A percentile compares a stretch with the other conserved stretches of the same genome.
These are phyloP conservation scores for Isichthys henryi DNA, from an alignment of 2,113 vertebrate genomes.

Conservation along the genomic window DNA sequence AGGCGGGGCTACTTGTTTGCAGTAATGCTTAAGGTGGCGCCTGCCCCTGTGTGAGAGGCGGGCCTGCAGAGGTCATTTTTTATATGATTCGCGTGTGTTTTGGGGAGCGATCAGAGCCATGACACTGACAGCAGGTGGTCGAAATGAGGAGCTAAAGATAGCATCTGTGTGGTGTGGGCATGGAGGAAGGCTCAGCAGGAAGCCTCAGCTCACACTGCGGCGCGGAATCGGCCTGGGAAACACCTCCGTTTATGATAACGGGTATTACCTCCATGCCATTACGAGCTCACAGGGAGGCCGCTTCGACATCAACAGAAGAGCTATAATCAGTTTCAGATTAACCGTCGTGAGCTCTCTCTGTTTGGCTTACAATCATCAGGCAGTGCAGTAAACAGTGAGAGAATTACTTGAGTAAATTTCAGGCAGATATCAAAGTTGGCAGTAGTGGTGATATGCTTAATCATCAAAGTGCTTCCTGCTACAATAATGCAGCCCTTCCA, in stretches of 20 bases:
- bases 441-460: background rate
- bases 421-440: background rate
- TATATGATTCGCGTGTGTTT: constrained; percentile 19
- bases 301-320: background rate
- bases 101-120: constrained; percentile 15
- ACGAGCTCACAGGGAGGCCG: background rate
- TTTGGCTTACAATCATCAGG: background rate
- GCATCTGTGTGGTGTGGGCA: background rate
- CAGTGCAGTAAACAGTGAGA: background rate
- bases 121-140: background rate
- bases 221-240: background rate
- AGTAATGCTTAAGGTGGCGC: constrained; percentile 21
- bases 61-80: constrained; percentile 19
- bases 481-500: background rate
- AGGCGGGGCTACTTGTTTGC: constrained; percentile 8
- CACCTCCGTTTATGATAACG: background rate
- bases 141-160: background rate
- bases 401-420: background rate
- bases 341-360: background rate
- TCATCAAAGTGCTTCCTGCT: background rate
- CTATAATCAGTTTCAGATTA: background rate
- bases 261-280: background rate
- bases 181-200: background rate
- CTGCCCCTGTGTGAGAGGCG: background rate
- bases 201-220: background rate